These are phyloP conservation scores for Spodoptera exigua DNA, from an alignment of 2,888 invertebrate genomes.

Conservation along the genomic window DNA sequence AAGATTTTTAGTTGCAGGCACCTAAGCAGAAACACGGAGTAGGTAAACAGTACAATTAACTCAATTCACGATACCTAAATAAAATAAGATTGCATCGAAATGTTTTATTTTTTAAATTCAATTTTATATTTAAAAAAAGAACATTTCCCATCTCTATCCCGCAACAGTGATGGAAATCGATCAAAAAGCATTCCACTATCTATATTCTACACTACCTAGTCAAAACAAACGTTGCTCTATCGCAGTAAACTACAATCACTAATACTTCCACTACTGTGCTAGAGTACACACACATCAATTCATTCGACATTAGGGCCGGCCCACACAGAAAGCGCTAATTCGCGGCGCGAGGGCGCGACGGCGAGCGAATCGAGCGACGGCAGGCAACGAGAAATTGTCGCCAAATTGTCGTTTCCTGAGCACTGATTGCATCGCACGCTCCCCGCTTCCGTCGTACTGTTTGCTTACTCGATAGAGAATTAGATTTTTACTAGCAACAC, in stretches of 20 bases:
- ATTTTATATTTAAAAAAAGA: too few species aligned
- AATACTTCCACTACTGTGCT: not conserved
- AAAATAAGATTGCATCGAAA: too few species aligned
- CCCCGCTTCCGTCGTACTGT: constrained; percentile 71
- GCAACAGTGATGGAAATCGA: not conserved
- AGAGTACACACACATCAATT: constrained; percentile 18
- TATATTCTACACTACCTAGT: too few species aligned
- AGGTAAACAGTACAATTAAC: too few species aligned
- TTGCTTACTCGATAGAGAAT: constrained; percentile 67
- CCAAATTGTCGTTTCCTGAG: constrained; percentile 80
- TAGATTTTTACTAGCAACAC: constrained; percentile 59
- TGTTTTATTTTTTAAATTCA: too few species aligned
- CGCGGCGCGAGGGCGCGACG: constrained; percentile 52
- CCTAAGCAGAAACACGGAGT: too few species aligned
- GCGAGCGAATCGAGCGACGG: constrained; percentile 56
- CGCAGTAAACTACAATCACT: constrained; percentile 3
- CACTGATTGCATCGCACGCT: constrained; percentile 74
- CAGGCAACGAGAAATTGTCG: constrained; percentile 72
- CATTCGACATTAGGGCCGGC: constrained; percentile 28
- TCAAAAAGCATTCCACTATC: constrained; percentile 1
- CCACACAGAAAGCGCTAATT: constrained; percentile 62
- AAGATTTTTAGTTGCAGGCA: too few species aligned
- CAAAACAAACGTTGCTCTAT: not conserved
- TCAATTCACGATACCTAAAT: too few species aligned
- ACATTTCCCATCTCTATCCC: too few species aligned